Conservation (phyloP, 2,888 invertebrate species). For the Clusia tigrina region DNA sequence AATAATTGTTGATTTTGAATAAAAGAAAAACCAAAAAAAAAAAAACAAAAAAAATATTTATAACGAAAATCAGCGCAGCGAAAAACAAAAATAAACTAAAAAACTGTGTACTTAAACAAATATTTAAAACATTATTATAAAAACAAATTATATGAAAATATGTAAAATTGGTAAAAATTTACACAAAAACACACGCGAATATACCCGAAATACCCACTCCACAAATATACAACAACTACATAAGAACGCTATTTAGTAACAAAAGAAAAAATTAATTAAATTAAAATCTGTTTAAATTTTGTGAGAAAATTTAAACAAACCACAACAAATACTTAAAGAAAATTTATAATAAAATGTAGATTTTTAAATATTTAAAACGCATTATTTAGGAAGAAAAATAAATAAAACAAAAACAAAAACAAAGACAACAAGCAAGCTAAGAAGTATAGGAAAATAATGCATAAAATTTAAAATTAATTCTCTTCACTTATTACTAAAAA, state of each 20-base stretch:
- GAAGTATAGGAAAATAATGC: conserved; percentile 40
- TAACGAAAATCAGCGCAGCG: conserved; percentile 59
- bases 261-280: conserved; percentile 21
- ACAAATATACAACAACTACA: conserved; percentile 15
- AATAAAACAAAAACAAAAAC: conserved; percentile 32
- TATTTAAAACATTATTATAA: conserved; percentile 35
- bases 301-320: conserved; percentile 39
- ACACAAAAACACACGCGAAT: conserved; percentile 24
- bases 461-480: conserved; percentile 50
- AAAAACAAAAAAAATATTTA: no score
- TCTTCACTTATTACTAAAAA: conserved; percentile 54
- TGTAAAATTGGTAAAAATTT: conserved; percentile 27
- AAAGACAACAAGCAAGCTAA: conserved; percentile 33
- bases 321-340: conserved; percentile 25
- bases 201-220: conserved; percentile 17
- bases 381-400: conserved; percentile 32
- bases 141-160: conserved; percentile 23
- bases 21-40: no score
- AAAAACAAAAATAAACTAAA: conserved; percentile 39
- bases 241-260: conserved; percentile 21
- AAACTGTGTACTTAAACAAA: conserved; percentile 38
- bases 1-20: conserved; percentile 27
- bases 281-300: conserved; percentile 42
- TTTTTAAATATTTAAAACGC: conserved; percentile 24
- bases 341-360: conserved; percentile 32